phyloP scores from a whole-genome alignment of 2,888 invertebrate genomes.

The Scaptomyza parva region DNA sequence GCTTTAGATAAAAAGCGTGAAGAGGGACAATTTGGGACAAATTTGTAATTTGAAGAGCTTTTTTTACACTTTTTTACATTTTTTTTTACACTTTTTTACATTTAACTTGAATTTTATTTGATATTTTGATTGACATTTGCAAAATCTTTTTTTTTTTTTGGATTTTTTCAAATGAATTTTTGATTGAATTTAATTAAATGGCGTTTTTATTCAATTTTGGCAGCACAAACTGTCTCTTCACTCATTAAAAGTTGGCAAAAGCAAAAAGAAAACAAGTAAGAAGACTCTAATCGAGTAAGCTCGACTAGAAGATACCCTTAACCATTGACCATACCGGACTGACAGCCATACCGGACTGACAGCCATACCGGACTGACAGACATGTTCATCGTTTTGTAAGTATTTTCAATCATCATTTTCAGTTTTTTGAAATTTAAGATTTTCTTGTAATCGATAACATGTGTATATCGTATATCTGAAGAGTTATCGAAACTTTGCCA shows the following conservation, averaged over 20 bases:
- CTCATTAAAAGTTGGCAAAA: slow-evolving; percentile 20
- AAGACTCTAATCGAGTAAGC: too few species aligned
- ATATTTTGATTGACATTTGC: slow-evolving; percentile 9
- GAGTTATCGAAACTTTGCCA: too few species aligned
- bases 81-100: neutral
- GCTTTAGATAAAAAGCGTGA: slow-evolving; percentile 7
- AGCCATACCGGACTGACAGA: too few species aligned
- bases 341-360: too few species aligned
- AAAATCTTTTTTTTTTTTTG: slow-evolving; percentile 22
- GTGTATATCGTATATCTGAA: too few species aligned
- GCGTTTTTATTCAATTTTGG: slow-evolving; percentile 45
- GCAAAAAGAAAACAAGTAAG: too few species aligned
- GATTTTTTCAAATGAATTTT: slow-evolving; percentile 41
- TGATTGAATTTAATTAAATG: slow-evolving; percentile 53
- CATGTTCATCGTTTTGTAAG: too few species aligned
- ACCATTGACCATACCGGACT: too few species aligned
- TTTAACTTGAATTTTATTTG: neutral
- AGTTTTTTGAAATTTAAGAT: too few species aligned
- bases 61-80: neutral
- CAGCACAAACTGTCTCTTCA: neutral
- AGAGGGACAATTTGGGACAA: neutral
- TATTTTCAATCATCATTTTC: too few species aligned
- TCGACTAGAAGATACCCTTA: too few species aligned
- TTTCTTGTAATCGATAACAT: too few species aligned
- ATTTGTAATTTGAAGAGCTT: neutral